Evolutionary conservation across 2,113 vertebrate species (phyloP), one percentile per base, ranked within the genome.

Genomic region (Lasiurus borealis): DNA sequence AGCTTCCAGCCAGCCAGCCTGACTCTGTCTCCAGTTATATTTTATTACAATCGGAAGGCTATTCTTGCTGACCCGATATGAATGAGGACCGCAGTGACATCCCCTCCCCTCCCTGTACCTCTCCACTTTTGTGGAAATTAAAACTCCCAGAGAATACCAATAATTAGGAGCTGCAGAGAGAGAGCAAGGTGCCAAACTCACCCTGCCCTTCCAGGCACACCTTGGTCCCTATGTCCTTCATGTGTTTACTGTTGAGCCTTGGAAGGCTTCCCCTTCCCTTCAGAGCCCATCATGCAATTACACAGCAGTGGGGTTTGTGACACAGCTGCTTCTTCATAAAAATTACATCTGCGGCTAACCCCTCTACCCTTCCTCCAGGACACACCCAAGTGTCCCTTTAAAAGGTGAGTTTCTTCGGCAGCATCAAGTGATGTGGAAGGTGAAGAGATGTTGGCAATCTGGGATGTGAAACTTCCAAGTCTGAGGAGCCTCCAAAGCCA

Each of bases 281-380:
- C 83, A 34, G 21, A 1, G 31, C 77, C 96, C 95, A 95, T 72
- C 93, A 85, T 46, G 87, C 89, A 96, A 87, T 97, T 88, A 93
- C 95, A 81, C 89, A 92, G 97, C 95, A 91, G 83, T 87, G 81
- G 46, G 40, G 62, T 66, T 52, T 11, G 48, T 16, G 19, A 52
- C 96, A 91, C 76, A 95, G 68, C 73, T 84, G 23, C n/a, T 93
- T 78, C 50, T 89, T 15, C 34, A 85, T 96, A 88, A 81, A 77
- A 68, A 90, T 16, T 27, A 73, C 16, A 19, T 59, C 27, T 77
- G n/a, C 73, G 62, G 92, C 91, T n/a, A 93, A 36, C 86, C 86
- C 40, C 94, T 95, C 95, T 78, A 85, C 81, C 52, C 66, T 94
- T 50, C 66, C 29, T 84, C 40, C 36, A 27, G 46, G 1, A 19